Evolutionary conservation across 2,797 vertebrate genomes (phyloP), one percentile per base, ranked within the genome.

Genomic region (Benthosema pterotum): DNA sequence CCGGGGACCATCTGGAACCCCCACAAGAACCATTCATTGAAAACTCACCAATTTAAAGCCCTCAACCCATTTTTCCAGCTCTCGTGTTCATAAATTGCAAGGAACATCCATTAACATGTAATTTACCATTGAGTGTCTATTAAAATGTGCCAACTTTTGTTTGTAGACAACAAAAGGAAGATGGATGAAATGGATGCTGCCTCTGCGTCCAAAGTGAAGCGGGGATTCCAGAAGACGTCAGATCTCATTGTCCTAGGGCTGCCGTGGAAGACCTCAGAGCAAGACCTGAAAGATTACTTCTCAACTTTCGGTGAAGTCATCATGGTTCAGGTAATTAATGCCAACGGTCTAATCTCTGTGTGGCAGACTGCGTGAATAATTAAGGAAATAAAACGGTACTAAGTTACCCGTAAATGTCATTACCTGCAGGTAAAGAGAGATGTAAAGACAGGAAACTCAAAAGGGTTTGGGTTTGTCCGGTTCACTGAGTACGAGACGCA

Each of bases 401-500:
- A 38, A 38, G 11, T 38, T 2, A 38, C 32, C 7, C 32, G 11
- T 38, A 38, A 38, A 38, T 38, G 32, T 0, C 45, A 16, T 71
- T 63, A 8, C 13, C 70, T 75, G 3, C 76, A 99, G 98, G 96
- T 99, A 51, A 99, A 99, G 79, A 95, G 97, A 87, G 97, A 99
- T 73, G 91, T 94, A 59, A 99, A 98, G 89, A 99, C 97, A 0
- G 97, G 98, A 53, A 98, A 99, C 73, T 98, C 98, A 0, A 99
- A 99, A 80, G 98, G 98, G 0, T 99, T 99, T 89, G 98, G 98
- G 17, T 99, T 99, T 83, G 97, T 99, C 74, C 92, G 97, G 7
- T 99, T 99, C 83, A 94, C 96, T n/a, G 98, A 99, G 2, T 99
- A 99, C 1, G 98, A 99, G 87, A 98, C 97, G 0, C 97, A 99